Evolutionary conservation across 2,113 vertebrate genomes (phyloP).

Genomic region (Triplophysa tibetana): DNA sequence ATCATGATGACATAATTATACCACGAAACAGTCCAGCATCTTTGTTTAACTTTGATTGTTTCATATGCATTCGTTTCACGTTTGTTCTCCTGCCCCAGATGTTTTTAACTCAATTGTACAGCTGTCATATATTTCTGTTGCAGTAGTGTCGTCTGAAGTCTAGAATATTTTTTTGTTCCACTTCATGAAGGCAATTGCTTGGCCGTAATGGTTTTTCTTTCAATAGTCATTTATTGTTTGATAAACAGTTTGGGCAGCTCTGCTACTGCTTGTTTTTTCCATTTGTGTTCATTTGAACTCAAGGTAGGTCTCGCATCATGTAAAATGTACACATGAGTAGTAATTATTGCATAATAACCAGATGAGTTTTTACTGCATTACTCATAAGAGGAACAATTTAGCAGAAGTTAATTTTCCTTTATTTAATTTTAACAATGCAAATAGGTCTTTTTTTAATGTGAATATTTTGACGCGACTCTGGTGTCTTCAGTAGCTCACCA

Average conservation of each 20-base stretch:
- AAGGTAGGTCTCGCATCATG: neutral
- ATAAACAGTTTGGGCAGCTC: neutral
- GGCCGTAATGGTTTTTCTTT: neutral
- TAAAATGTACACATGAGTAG: neutral
- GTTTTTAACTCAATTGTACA: neutral
- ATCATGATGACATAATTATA: neutral
- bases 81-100: neutral
- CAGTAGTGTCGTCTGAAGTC: neutral
- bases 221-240: neutral
- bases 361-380: neutral
- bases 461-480: slow-evolving; percentile 10
- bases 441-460: neutral
- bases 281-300: neutral
- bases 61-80: neutral
- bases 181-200: neutral
- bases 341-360: neutral
- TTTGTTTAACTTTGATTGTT: neutral
- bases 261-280: neutral
- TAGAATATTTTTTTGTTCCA: neutral
- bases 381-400: neutral
- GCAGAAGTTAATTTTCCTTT: neutral
- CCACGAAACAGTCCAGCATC: neutral
- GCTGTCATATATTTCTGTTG: neutral
- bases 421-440: slow-evolving; percentile 13
- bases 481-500: neutral